Conservation (phyloP, 2,797 vertebrate species). For the Pseudochaenichthys georgianus region DNA sequence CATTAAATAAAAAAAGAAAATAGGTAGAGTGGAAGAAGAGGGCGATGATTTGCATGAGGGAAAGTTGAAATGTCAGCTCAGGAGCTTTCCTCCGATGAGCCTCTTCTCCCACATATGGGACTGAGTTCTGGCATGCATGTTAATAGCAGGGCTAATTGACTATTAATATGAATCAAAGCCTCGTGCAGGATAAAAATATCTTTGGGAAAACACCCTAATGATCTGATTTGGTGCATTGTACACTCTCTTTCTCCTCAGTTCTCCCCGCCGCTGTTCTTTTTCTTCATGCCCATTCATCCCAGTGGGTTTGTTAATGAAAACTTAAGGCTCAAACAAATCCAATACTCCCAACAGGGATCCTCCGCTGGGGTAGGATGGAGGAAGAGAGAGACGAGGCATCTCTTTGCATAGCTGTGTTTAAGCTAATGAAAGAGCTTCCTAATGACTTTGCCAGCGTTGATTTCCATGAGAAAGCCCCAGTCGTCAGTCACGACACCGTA, state of each 20-base stretch:
- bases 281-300: slow-evolving; percentile 43
- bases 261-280: slow-evolving; percentile 22
- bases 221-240: slow-evolving; percentile 63
- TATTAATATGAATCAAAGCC: slow-evolving; percentile 76
- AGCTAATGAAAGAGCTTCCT: slow-evolving; percentile 74
- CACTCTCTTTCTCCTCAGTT: slow-evolving; percentile 21
- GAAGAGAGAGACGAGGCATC: slow-evolving; percentile 35
- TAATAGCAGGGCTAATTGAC: slow-evolving; percentile 72
- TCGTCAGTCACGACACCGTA: slow-evolving; percentile 78
- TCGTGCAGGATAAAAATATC: slow-evolving; percentile 63
- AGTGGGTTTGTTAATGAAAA: slow-evolving; percentile 71
- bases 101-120: slow-evolving; percentile 1
- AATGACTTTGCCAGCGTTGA: slow-evolving; percentile 75
- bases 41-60: slow-evolving; percentile 47
- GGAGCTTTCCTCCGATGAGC: slow-evolving; percentile 32
- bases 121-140: slow-evolving; percentile 35
- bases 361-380: slow-evolving; percentile 44
- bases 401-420: slow-evolving; percentile 71
- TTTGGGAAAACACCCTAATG: slow-evolving; percentile 68
- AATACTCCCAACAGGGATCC: slow-evolving; percentile 54
- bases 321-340: slow-evolving; percentile 67
- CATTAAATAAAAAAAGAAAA: slow-evolving; percentile 16
- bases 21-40: background rate
- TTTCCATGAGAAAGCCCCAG: slow-evolving; percentile 77
- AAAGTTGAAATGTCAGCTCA: slow-evolving; percentile 48